Percentiles rank a stretch among this genome's conserved stretches.
phyloP scores from a whole-genome alignment of 2,888 invertebrate species.

The Meliscaeva auricollis region DNA sequence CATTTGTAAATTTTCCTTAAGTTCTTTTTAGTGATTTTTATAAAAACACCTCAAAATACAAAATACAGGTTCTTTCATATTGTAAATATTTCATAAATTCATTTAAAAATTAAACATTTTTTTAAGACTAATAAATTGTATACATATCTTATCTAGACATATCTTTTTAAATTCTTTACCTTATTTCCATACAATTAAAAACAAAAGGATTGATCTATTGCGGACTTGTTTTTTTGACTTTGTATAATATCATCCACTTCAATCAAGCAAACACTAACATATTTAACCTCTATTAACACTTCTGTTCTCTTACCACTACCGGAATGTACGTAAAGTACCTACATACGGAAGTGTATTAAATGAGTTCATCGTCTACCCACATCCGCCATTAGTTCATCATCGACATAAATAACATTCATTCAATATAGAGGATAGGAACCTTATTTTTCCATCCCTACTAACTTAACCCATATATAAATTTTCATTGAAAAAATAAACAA shows the following conservation, averaged over 20 bases:
- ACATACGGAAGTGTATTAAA: constrained; percentile 45
- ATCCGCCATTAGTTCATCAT: constrained; percentile 50
- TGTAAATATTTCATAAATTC: no score
- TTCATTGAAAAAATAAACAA: constrained; percentile 37
- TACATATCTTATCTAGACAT: no score
- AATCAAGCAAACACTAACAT: constrained; percentile 9
- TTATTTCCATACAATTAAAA: not conserved
- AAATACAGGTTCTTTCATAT: no score
- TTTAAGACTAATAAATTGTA: no score
- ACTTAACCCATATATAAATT: constrained; percentile 55
- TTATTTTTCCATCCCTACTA: constrained; percentile 32
- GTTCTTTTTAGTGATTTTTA: no score
- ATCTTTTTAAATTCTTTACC: no score
- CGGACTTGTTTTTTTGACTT: no score
- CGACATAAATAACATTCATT: constrained; percentile 51
- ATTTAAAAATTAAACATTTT: no score
- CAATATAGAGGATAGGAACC: constrained; percentile 20
- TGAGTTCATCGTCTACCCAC: constrained; percentile 55
- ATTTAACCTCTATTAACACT: constrained; percentile 38
- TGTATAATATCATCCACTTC: not conserved
- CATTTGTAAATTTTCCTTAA: no score
- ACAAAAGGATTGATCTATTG: no score
- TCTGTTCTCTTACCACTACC: not conserved
- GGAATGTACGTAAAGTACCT: no score
- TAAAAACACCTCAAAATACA: no score